Percentiles rank a stretch among this genome's conserved stretches.
Conservation (phyloP, 2,113 vertebrate species). For the Steatornis caripensis region DNA sequence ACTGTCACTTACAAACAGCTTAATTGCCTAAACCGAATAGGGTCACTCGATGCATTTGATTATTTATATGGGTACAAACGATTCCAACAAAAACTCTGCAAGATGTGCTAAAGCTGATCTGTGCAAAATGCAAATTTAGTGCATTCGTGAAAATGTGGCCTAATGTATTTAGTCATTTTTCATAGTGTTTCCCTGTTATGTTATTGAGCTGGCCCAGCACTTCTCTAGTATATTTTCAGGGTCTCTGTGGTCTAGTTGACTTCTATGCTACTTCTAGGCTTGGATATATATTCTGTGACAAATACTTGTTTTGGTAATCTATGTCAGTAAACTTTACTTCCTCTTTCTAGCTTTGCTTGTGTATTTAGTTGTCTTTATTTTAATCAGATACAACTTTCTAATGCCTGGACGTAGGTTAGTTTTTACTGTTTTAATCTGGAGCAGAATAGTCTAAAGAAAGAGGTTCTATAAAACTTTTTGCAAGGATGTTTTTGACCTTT, state of each 20-base stretch:
- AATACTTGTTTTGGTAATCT: background rate
- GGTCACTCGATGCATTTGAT: background rate
- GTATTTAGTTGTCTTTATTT: background rate
- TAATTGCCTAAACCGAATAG: background rate
- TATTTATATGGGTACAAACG: background rate
- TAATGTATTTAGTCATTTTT: background rate
- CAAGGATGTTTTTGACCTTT: background rate
- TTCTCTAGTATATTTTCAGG: background rate
- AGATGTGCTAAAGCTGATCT: background rate
- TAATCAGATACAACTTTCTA: background rate
- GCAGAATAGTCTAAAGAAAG: background rate
- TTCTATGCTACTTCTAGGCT: background rate
- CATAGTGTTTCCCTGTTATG: background rate
- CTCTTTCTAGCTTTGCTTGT: background rate
- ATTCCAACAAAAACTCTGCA: background rate
- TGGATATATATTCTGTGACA: background rate
- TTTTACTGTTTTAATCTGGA: background rate
- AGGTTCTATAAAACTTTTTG: background rate
- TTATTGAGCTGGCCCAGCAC: background rate
- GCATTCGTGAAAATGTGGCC: background rate
- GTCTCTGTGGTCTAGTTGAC: background rate
- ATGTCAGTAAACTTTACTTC: background rate
- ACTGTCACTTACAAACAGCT: background rate
- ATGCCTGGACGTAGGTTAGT: background rate
- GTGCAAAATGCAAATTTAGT: background rate